Conservation (phyloP, 2,113 vertebrate genomes). For the Pteropus alecto region DNA sequence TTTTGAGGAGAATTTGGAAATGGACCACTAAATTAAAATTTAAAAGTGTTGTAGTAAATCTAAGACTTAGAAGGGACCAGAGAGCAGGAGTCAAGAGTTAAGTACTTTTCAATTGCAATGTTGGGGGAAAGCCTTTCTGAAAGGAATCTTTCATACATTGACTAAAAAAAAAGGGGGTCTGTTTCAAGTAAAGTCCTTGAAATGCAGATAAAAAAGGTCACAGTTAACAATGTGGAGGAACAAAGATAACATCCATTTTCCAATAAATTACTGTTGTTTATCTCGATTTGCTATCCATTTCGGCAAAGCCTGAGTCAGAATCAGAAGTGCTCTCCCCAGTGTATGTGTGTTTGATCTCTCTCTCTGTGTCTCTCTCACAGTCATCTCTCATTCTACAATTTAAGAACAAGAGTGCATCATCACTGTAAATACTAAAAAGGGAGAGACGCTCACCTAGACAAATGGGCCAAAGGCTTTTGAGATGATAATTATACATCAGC, state of each 20-base stretch:
- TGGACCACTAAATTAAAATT: neutral
- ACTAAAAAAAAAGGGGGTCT: neutral
- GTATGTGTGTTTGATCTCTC: neutral
- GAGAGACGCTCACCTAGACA: neutral
- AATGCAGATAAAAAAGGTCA: conserved; percentile 13
- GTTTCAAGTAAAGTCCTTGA: conserved; percentile 27
- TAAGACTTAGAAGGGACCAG: neutral
- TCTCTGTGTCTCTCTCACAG: neutral
- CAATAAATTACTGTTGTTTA: neutral
- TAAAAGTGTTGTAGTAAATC: neutral
- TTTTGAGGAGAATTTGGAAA: neutral
- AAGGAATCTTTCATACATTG: neutral
- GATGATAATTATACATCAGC: neutral
- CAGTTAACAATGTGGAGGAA: neutral
- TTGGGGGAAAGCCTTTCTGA: neutral
- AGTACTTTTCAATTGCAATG: neutral
- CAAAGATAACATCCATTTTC: neutral
- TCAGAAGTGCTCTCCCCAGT: neutral
- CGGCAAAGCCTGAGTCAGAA: neutral
- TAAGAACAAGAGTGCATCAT: neutral
- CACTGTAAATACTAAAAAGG: neutral
- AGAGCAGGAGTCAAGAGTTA: neutral
- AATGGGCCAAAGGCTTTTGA: neutral
- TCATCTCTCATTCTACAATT: neutral
- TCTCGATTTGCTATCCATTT: neutral